Evolutionary conservation across 1,140 invertebrate species (phyloP).

Genomic region (Brachionus manjavacas): DNA sequence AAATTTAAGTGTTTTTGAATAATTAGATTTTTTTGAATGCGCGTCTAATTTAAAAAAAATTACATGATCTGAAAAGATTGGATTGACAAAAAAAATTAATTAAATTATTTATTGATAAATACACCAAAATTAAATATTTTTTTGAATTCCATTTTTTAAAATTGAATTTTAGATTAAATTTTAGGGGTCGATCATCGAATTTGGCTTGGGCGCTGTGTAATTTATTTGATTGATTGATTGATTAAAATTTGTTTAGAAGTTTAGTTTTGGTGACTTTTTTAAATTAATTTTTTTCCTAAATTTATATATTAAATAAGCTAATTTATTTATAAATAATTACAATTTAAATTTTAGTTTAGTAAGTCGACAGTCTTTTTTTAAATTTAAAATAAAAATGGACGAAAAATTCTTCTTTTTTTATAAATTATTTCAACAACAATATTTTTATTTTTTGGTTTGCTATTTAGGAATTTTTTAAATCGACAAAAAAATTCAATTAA

Average conservation of each 20-base stretch:
- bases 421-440: too few relatives aligned
- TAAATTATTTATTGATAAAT: not conserved
- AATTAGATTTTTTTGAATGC: not conserved
- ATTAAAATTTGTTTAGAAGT: not conserved
- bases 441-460: too few relatives aligned
- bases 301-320: not conserved
- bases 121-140: not conserved
- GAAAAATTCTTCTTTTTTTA: not conserved
- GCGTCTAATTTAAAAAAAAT: not conserved
- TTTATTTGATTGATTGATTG: not conserved
- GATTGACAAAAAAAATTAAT: not conserved
- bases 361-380: not conserved
- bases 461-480: too few relatives aligned
- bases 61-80: too few relatives aligned
- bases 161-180: constrained; percentile 1
- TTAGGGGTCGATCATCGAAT: not conserved
- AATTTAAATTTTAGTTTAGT: constrained; percentile 4
- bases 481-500: too few relatives aligned
- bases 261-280: constrained; percentile 19
- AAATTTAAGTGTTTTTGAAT: not conserved
- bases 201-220: not conserved
- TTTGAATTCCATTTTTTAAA: not conserved
- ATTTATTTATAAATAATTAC: constrained; percentile 28
- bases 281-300: not conserved
- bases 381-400: not conserved